These are phyloP conservation scores for Muricea muricata DNA, from an alignment of 92 coral and sea anemone species.

Conservation along the genomic window DNA sequence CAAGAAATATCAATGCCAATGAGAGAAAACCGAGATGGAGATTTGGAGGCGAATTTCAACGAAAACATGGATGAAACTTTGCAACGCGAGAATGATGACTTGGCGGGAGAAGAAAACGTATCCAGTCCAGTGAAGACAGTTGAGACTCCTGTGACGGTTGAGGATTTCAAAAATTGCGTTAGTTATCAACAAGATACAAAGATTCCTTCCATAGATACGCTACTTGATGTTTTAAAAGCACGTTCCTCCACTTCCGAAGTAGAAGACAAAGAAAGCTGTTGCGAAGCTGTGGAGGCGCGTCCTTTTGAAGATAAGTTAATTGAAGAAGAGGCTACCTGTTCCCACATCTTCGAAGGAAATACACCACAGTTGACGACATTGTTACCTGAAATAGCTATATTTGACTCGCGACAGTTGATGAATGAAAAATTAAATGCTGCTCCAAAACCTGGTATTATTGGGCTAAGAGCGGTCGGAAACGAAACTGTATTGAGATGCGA, in stretches of 20 bases:
- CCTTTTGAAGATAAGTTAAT: neutral
- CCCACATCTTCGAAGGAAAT: neutral
- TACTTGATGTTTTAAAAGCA: neutral
- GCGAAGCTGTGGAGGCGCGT: neutral
- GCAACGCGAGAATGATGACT: neutral
- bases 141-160: neutral
- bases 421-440: neutral
- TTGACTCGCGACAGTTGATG: neutral
- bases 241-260: too few relatives aligned
- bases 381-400: neutral
- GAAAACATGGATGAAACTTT: neutral
- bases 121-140: neutral
- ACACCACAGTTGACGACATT: neutral
- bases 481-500: neutral
- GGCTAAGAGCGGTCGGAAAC: neutral
- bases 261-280: too few relatives aligned
- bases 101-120: neutral
- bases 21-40: neutral
- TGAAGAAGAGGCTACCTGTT: neutral
- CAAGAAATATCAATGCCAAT: neutral
- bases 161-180: neutral
- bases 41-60: neutral
- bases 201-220: neutral
- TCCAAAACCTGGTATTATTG: neutral
- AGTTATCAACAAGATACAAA: neutral